phyloP scores from a whole-genome alignment of 2,888 invertebrate species.

The Asteroscopus sphinx region DNA sequence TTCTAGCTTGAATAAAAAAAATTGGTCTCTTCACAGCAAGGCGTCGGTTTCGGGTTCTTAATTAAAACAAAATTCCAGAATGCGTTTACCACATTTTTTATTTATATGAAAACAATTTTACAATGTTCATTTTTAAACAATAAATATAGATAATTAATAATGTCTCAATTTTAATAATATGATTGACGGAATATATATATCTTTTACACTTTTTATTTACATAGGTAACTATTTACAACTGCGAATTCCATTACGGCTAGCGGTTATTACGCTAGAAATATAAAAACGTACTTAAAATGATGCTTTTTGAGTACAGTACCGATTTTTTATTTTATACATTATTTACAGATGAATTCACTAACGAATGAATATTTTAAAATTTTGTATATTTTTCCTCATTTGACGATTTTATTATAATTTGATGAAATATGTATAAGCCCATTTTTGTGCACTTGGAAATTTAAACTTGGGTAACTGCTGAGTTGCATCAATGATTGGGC shows the following conservation, averaged over 20 bases:
- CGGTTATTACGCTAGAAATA: constrained; percentile 69
- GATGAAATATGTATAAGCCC: constrained; percentile 4
- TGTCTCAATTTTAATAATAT: constrained; percentile 78
- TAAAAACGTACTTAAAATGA: constrained; percentile 75
- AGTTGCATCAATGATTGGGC: background rate
- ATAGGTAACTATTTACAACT: constrained; percentile 84
- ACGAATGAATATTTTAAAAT: constrained; percentile 40
- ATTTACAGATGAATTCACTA: constrained; percentile 74
- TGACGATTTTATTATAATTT: constrained; percentile 11
- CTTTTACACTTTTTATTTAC: constrained; percentile 79
- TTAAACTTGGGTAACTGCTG: constrained; percentile 1
- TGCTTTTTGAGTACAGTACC: constrained; percentile 62
- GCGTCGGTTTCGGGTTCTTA: background rate
- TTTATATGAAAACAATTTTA: constrained; percentile 88
- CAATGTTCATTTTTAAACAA: constrained; percentile 84
- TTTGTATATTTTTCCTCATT: constrained; percentile 12
- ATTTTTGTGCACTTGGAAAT: constrained; percentile 7
- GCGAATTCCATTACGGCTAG: constrained; percentile 68
- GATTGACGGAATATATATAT: constrained; percentile 86
- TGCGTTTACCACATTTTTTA: constrained; percentile 74
- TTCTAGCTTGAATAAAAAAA: too few species aligned
- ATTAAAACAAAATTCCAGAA: constrained; percentile 35
- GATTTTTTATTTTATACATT: constrained; percentile 75
- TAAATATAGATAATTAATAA: constrained; percentile 82
- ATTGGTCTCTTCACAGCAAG: too few species aligned